Evolutionary conservation across 2,888 invertebrate species (phyloP).

Genomic region (Tinea trinotella): DNA sequence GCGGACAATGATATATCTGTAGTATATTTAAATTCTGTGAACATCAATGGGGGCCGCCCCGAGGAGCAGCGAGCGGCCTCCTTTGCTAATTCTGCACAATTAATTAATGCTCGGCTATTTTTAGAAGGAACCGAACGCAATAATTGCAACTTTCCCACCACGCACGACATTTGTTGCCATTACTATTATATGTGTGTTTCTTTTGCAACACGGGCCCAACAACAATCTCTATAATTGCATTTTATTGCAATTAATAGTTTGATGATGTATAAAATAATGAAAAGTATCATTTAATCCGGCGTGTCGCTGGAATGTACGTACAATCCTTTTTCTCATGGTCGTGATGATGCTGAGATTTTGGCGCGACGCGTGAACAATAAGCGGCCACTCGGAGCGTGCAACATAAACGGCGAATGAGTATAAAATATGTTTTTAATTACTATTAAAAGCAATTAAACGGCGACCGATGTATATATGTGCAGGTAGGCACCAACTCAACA

Average conservation of each 20-base stretch:
- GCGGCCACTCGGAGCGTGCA: constrained; percentile 3
- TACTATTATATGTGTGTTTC: no score
- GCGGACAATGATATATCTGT: constrained; percentile 8
- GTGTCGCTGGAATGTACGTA: not conserved
- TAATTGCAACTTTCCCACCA: no score
- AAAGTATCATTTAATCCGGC: not conserved
- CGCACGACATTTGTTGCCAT: no score
- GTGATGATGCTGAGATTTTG: not conserved
- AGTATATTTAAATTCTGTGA: not conserved
- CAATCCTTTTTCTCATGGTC: no score
- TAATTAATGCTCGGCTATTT: no score
- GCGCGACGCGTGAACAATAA: not conserved
- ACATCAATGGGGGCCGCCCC: not conserved
- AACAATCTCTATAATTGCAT: no score
- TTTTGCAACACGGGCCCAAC: no score
- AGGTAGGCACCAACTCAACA: no score
- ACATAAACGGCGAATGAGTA: constrained; percentile 2
- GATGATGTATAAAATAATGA: not conserved
- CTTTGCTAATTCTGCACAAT: not conserved
- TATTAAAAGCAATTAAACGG: constrained; percentile 23
- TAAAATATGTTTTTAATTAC: constrained; percentile 22
- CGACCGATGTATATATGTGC: no score
- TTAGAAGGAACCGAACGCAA: no score
- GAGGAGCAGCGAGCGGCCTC: not conserved
- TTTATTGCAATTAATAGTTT: not conserved